Evolutionary conservation across 2,113 vertebrate genomes (phyloP).

Genomic region (Sceloporus tristichus): DNA sequence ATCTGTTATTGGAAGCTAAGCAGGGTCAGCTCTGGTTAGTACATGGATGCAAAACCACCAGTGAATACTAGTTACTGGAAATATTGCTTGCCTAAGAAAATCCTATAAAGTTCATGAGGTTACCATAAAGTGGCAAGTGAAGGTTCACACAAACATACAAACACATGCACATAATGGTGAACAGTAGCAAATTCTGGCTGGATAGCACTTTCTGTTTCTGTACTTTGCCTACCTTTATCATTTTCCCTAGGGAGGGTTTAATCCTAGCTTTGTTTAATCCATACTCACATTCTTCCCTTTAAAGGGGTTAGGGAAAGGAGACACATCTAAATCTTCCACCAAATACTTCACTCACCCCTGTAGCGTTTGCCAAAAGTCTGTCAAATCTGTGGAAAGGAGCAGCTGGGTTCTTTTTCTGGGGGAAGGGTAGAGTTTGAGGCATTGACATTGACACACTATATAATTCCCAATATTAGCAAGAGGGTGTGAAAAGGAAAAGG

Average conservation of each 20-base stretch:
- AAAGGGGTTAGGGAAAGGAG: not conserved
- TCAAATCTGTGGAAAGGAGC: constrained; percentile 56
- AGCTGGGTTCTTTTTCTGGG: constrained; percentile 59
- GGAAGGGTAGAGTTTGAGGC: not conserved
- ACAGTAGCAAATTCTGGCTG: not conserved
- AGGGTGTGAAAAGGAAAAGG: constrained; percentile 65
- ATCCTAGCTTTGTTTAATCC: not conserved
- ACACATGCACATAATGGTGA: not conserved
- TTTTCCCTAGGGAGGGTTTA: not conserved
- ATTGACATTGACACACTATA: constrained; percentile 30
- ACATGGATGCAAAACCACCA: too few relatives aligned
- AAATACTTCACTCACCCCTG: not conserved
- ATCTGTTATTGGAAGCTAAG: too few relatives aligned
- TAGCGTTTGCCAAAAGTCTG: constrained; percentile 39
- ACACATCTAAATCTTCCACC: rapidly evolving
- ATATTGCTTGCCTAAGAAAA: too few relatives aligned
- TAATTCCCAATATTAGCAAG: constrained; percentile 55
- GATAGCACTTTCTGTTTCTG: not conserved
- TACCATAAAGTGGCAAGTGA: too few relatives aligned
- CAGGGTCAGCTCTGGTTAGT: too few relatives aligned
- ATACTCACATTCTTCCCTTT: not conserved
- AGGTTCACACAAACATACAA: too few relatives aligned
- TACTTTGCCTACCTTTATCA: not conserved
- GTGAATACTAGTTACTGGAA: too few relatives aligned
- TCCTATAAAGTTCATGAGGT: too few relatives aligned